Evolutionary conservation across 2,888 invertebrate species (phyloP).

Genomic region (Apodemia zela): DNA sequence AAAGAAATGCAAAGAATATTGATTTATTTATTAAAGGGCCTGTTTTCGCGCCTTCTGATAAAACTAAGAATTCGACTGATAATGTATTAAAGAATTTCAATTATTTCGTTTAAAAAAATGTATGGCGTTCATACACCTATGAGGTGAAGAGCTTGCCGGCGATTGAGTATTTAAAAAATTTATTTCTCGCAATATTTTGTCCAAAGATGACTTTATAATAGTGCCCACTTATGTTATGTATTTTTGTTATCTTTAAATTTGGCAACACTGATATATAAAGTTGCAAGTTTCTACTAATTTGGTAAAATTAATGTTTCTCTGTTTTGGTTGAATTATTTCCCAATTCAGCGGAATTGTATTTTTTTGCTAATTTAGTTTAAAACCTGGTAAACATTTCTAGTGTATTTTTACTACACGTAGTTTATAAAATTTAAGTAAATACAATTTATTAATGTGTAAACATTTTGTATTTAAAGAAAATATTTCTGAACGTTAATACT

Average conservation of each 20-base stretch:
- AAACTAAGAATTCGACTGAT: conserved; percentile 3
- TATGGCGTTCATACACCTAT: not conserved
- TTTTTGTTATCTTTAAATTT: not conserved
- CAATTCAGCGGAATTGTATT: too few relatives aligned
- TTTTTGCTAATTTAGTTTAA: too few relatives aligned
- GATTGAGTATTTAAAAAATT: not conserved
- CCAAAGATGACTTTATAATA: conserved; percentile 47
- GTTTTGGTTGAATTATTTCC: too few relatives aligned
- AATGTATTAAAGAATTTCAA: conserved; percentile 27
- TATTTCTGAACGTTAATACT: too few relatives aligned
- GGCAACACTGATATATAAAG: not conserved
- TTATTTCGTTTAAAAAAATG: conserved; percentile 25
- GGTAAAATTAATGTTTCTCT: too few relatives aligned
- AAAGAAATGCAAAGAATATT: conserved; percentile 49
- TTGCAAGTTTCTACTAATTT: not conserved
- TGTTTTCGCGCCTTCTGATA: not conserved
- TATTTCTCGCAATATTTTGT: conserved; percentile 42
- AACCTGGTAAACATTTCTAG: too few relatives aligned
- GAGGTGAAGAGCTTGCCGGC: not conserved
- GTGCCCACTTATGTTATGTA: not conserved
- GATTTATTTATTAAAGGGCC: conserved; percentile 22
- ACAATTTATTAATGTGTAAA: too few relatives aligned
- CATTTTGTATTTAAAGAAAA: too few relatives aligned
- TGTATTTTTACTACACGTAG: too few relatives aligned
- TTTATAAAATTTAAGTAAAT: too few relatives aligned